A percentile compares a stretch with the other conserved stretches of the same genome.
These are phyloP conservation scores for Drosophila ohnishii DNA, from an alignment of 1,140 invertebrate species.

Conservation along the genomic window DNA sequence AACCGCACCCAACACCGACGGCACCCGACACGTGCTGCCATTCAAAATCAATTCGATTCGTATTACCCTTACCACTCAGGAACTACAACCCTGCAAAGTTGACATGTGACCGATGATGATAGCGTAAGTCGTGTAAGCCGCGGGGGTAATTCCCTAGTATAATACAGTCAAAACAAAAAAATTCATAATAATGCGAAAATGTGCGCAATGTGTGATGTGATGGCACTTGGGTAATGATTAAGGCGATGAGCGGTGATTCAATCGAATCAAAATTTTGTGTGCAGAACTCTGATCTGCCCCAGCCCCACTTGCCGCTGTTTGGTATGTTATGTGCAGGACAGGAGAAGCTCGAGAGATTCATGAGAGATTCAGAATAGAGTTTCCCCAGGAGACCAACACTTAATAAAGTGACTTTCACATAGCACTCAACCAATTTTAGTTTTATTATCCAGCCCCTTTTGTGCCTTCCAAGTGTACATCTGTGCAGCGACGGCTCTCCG, in stretches of 20 bases:
- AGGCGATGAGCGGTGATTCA: constrained; percentile 58
- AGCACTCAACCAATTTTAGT: constrained; percentile 64
- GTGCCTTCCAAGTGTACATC: constrained; percentile 24
- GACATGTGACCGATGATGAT: constrained; percentile 53
- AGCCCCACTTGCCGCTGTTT: neutral
- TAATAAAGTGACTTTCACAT: constrained; percentile 76
- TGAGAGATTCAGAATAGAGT: neutral
- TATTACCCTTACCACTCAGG: constrained; percentile 40
- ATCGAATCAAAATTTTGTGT: constrained; percentile 43
- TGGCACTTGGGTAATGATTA: constrained; percentile 65
- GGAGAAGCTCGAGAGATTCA: constrained; percentile 5
- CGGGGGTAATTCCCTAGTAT: constrained; percentile 48
- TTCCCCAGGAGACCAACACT: constrained; percentile 66
- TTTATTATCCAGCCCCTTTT: constrained; percentile 35
- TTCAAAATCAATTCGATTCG: constrained; percentile 78
- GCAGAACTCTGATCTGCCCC: constrained; percentile 10
- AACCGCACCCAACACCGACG: constrained; percentile 69
- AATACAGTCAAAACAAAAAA: constrained; percentile 56
- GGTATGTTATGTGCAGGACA: constrained; percentile 4
- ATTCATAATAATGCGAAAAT: constrained; percentile 63
- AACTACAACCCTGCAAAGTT: constrained; percentile 16
- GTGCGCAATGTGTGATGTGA: constrained; percentile 71
- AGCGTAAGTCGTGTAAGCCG: constrained; percentile 16
- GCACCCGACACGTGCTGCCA: constrained; percentile 69
- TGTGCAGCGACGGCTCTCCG: constrained; percentile 21